phyloP scores from a whole-genome alignment of 2,888 invertebrate genomes.

The Mythimna lalbum region DNA sequence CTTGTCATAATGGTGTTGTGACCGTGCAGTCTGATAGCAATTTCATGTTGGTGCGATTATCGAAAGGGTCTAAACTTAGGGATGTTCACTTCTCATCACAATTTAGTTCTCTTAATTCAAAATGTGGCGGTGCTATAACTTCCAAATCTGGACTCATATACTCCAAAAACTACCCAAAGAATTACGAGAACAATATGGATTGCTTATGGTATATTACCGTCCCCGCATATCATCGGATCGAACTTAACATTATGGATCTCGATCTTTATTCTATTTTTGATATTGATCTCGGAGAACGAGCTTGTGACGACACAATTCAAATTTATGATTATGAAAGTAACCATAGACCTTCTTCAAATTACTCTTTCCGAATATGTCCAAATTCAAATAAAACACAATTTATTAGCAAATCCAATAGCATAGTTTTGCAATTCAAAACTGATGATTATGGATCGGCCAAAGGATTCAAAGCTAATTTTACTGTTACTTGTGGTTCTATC shows the following conservation, averaged over 20 bases:
- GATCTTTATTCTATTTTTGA: slow-evolving; percentile 84
- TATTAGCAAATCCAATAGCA: slow-evolving; percentile 91
- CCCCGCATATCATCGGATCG: slow-evolving; percentile 92
- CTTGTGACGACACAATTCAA: slow-evolving; percentile 54
- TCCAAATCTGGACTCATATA: slow-evolving; percentile 92
- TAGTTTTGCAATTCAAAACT: slow-evolving; percentile 92
- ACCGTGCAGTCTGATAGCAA: slow-evolving; percentile 92
- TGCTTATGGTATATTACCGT: slow-evolving; percentile 95
- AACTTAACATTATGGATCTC: slow-evolving; percentile 93
- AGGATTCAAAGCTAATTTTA: slow-evolving; percentile 95
- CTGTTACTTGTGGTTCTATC: slow-evolving; percentile 93
- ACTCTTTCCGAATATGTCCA: slow-evolving; percentile 88
- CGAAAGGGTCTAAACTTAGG: slow-evolving; percentile 89
- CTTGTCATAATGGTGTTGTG: slow-evolving; percentile 90
- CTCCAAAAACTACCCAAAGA: slow-evolving; percentile 96
- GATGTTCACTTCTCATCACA: slow-evolving; percentile 92
- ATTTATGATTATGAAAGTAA: slow-evolving; percentile 51
- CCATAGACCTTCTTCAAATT: slow-evolving; percentile 71
- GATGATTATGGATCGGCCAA: slow-evolving; percentile 91
- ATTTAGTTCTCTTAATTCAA: slow-evolving; percentile 79
- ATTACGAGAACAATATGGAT: slow-evolving; percentile 93
- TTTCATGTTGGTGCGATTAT: slow-evolving; percentile 93
- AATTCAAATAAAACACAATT: slow-evolving; percentile 76
- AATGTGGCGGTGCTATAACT: slow-evolving; percentile 94
- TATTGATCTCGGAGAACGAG: neutral